Conservation (phyloP, 2,888 invertebrate genomes). For the Calephelis perditalis region DNA sequence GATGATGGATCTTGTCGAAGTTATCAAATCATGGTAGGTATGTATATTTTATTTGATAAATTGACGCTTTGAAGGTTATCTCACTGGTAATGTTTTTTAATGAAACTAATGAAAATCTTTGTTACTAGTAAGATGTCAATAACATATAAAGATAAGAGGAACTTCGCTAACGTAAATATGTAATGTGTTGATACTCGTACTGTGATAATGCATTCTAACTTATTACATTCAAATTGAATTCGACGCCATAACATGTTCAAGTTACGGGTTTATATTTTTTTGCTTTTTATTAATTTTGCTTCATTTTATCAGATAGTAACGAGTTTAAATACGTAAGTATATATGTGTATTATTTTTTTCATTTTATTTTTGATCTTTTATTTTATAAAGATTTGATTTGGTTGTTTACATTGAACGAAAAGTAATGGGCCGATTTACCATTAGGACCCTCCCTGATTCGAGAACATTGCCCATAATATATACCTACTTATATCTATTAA, state of each 20-base stretch:
- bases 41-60: background rate
- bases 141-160: slow-evolving; percentile 55
- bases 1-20: background rate
- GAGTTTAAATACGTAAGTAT: background rate
- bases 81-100: background rate
- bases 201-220: slow-evolving; percentile 21
- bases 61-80: background rate
- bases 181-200: slow-evolving; percentile 27
- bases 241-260: slow-evolving; percentile 9
- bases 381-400: too few relatives aligned
- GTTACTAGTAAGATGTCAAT: slow-evolving; percentile 45
- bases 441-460: too few relatives aligned
- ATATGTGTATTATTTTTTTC: too few relatives aligned
- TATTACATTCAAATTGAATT: slow-evolving; percentile 12
- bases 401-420: too few relatives aligned
- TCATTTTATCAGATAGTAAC: background rate
- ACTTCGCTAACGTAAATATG: slow-evolving; percentile 39
- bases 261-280: slow-evolving; percentile 12
- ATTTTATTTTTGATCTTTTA: too few relatives aligned
- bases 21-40: background rate
- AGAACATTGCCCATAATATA: too few relatives aligned
- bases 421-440: too few relatives aligned
- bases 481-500: too few relatives aligned
- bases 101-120: slow-evolving; percentile 4
- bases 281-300: background rate